Evolutionary conservation across 2,113 vertebrate genomes (phyloP).

Genomic region (Ia io): DNA sequence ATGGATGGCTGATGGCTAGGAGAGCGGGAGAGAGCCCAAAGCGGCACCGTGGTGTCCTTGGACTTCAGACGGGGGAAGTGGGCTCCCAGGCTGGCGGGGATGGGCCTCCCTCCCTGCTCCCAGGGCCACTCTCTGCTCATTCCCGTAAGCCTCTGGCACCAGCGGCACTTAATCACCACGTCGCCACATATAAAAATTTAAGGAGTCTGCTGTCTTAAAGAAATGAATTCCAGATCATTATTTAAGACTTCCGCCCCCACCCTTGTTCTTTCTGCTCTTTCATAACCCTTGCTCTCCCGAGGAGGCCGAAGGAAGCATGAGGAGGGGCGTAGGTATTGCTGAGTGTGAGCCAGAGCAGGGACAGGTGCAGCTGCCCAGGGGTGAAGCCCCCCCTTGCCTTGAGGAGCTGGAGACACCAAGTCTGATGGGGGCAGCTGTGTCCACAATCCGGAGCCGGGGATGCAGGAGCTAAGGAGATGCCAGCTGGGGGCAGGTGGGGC

Average conservation of each 20-base stretch:
- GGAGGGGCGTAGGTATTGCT: fast-evolving
- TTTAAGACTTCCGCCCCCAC: neutral
- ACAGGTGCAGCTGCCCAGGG: neutral
- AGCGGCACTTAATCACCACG: neutral
- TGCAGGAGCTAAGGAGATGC: neutral
- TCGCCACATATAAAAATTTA: neutral
- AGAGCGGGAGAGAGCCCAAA: neutral
- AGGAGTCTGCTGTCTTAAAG: neutral
- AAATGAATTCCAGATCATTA: neutral
- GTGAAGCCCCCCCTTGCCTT: neutral
- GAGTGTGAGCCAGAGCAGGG: fast-evolving
- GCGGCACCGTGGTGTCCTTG: neutral
- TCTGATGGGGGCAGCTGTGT: neutral
- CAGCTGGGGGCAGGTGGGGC: fast-evolving
- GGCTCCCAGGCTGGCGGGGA: fast-evolving
- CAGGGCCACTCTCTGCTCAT: neutral
- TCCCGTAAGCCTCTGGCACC: neutral
- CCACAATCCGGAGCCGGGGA: neutral
- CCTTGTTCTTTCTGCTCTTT: neutral
- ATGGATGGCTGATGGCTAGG: neutral
- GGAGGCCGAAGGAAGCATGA: neutral
- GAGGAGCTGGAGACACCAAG: neutral
- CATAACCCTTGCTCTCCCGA: neutral
- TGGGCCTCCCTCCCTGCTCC: neutral
- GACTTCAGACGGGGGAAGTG: neutral